phyloP scores from a whole-genome alignment of 2,888 invertebrate genomes.

The Nyleta sp. region DNA sequence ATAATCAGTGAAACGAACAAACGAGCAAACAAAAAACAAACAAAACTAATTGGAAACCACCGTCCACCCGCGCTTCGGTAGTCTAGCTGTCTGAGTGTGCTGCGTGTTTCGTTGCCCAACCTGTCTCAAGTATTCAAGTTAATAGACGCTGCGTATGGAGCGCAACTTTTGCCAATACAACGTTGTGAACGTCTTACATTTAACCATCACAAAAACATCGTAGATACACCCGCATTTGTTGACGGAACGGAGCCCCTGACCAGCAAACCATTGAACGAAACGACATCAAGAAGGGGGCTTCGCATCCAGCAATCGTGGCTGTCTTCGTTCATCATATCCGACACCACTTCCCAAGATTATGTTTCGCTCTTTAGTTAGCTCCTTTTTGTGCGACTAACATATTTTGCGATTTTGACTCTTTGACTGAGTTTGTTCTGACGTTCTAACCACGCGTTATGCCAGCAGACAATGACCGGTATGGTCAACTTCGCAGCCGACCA shows the following conservation, averaged over 20 bases:
- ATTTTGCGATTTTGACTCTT: constrained; percentile 27
- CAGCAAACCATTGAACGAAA: constrained; percentile 5
- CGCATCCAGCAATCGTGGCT: constrained; percentile 42
- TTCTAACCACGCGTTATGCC: constrained; percentile 25
- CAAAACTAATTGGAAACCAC: constrained; percentile 50
- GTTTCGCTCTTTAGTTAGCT: constrained; percentile 39
- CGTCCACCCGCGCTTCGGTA: constrained; percentile 77
- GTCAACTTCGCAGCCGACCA: too few species aligned
- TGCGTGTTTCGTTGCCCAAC: constrained; percentile 76
- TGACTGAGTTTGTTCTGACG: constrained; percentile 32
- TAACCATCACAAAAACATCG: constrained; percentile 47
- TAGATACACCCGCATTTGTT: constrained; percentile 43
- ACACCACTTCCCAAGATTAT: constrained; percentile 28
- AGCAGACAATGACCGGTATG: too few species aligned
- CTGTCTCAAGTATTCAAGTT: constrained; percentile 50
- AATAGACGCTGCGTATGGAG: constrained; percentile 44
- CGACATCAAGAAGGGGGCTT: constrained; percentile 19
- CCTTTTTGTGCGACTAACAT: constrained; percentile 26
- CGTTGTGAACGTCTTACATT: constrained; percentile 35
- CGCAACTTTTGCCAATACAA: constrained; percentile 46
- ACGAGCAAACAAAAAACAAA: background rate
- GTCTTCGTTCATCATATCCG: constrained; percentile 42
- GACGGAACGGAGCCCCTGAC: constrained; percentile 35
- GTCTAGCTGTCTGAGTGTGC: constrained; percentile 80
- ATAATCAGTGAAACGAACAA: constrained; percentile 3